Base-by-base conservation (phyloP, 2,797 vertebrate genomes). In the Erethizon dorsatum region DNA sequence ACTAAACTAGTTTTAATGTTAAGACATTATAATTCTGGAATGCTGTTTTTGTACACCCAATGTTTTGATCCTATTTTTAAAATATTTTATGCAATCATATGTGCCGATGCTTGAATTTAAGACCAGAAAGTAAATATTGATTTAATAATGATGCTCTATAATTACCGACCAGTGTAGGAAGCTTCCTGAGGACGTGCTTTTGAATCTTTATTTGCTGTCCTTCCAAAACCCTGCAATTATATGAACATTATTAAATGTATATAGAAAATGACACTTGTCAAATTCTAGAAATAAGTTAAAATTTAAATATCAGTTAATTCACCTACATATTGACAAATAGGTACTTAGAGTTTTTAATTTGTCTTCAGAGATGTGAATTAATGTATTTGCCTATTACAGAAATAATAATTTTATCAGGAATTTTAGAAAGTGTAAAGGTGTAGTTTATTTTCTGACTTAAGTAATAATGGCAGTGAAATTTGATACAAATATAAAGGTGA, bases 261-360 rank as follows among this genome's bases (percentile, higher is more conserved):
- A 47, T 18, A 73, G 37, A 82, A 31, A 2, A 31, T 86, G 31
- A 13, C 12, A 78, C 2, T 59, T 78, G 54, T 37, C 45, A 83
- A 89, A 47, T 92, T 11, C 2, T 65, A 71, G 41, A 83, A 92
- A 92, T 86, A 87, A 86, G 56, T 65, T 50, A 91, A 86, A 96
- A 31, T 52, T 26, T 31, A 80, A 31, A 90, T 90, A 67, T 4
- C 10, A 95, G 26, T 37, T n/a, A n/a, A 71, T 92, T 88, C 6
- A 79, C 47, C 11, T 85, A 37, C 2, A 73, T 41, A 63, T 78
- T 50, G 56, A 79, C 8, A 82, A 77, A 61, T 13, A 1, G 3
- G 2, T 86, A 57, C 41, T 88, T 57, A 67, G 45, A 91, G 82
- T 69, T 69, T 88, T 5, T 31, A 75, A 54, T 41, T 88, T 88